Conservation (phyloP, 2,888 invertebrate species). For the Tridacna crocea region DNA sequence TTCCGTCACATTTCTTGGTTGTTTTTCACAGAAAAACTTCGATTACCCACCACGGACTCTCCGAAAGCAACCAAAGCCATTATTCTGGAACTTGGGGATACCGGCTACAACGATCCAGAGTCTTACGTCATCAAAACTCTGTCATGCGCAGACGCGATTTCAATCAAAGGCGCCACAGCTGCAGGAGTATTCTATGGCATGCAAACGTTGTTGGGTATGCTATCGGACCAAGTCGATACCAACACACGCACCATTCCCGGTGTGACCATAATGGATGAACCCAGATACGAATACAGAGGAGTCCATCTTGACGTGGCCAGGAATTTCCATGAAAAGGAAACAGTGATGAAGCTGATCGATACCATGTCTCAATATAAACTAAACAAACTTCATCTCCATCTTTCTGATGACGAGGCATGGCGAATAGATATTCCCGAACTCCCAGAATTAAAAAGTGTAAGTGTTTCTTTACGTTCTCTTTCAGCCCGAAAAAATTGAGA, state of each 20-base stretch:
- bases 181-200: conserved; percentile 65
- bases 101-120: conserved; percentile 40
- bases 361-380: conserved; percentile 80
- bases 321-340: conserved; percentile 65
- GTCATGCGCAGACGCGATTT: conserved; percentile 54
- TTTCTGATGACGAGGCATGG: conserved; percentile 81
- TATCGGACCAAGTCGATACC: conserved; percentile 37
- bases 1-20: not conserved
- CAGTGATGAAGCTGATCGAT: conserved; percentile 71
- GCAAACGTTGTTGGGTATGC: conserved; percentile 59
- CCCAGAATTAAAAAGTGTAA: conserved; percentile 76
- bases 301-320: conserved; percentile 64
- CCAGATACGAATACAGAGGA: conserved; percentile 65
- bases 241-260: conserved; percentile 42
- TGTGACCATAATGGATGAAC: conserved; percentile 52
- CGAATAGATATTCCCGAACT: conserved; percentile 77
- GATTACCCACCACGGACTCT: conserved; percentile 35
- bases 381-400: conserved; percentile 78
- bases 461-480: not conserved
- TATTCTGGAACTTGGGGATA: conserved; percentile 48
- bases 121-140: conserved; percentile 50
- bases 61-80: conserved; percentile 54
- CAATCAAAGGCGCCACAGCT: conserved; percentile 47
- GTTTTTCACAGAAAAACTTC: conserved; percentile 42
- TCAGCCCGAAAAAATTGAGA: no score